phyloP scores from a whole-genome alignment of 2,797 vertebrate genomes.

The Steatocranus sp. region DNA sequence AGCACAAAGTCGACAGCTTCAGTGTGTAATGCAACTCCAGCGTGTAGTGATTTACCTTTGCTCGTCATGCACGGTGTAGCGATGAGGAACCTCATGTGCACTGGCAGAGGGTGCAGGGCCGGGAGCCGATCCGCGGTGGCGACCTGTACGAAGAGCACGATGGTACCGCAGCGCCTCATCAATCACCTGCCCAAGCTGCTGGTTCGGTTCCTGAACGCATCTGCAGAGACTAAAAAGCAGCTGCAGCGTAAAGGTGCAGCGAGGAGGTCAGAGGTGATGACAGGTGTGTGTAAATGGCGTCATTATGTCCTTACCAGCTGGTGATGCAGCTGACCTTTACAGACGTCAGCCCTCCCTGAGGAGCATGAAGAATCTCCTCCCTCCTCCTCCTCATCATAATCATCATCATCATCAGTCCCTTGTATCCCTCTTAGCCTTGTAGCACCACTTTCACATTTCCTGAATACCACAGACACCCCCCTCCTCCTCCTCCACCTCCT shows the following conservation, averaged over 20 bases:
- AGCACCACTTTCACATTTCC: background rate
- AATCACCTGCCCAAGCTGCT: background rate
- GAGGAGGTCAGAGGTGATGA: background rate
- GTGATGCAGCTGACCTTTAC: background rate
- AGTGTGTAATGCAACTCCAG: background rate
- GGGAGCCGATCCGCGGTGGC: background rate
- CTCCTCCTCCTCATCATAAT: background rate
- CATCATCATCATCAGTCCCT: background rate
- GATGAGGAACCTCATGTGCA: background rate
- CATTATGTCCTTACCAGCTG: background rate
- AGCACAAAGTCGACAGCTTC: background rate
- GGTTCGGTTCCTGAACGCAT: background rate
- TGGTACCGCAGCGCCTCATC: fast-evolving
- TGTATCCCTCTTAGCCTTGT: background rate
- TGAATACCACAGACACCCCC: background rate
- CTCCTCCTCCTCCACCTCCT: background rate
- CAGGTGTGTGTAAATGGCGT: background rate
- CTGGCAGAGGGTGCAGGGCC: background rate
- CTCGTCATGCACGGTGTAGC: background rate
- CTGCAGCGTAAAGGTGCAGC: background rate
- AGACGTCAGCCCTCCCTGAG: background rate
- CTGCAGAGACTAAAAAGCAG: background rate
- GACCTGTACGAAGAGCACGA: background rate
- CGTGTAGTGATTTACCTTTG: fast-evolving
- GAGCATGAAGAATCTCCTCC: background rate